A percentile compares a stretch with the other conserved stretches of the same genome.
These are phyloP conservation scores for Drosophila austrosaltans DNA, from an alignment of 2,888 invertebrate genomes.

Conservation along the genomic window DNA sequence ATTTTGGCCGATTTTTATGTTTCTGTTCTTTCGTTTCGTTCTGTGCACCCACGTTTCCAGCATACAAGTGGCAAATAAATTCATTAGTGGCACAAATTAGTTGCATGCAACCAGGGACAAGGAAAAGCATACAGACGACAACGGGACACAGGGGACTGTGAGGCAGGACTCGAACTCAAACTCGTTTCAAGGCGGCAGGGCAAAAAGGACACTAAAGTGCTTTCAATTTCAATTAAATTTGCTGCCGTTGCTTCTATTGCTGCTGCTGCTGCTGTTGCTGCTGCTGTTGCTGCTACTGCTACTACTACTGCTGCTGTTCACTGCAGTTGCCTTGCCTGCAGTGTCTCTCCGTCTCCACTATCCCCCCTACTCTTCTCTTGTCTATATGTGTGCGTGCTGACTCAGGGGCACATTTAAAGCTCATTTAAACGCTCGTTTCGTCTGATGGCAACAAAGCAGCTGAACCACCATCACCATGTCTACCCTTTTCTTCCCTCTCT, in stretches of 20 bases:
- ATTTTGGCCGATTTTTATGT: constrained; percentile 67
- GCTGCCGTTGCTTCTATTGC: constrained; percentile 52
- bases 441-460: constrained; percentile 39
- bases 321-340: constrained; percentile 40
- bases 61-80: constrained; percentile 80
- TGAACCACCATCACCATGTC: not conserved
- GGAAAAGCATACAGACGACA: constrained; percentile 21
- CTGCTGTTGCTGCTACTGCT: constrained; percentile 56
- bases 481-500: not conserved
- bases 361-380: constrained; percentile 13
- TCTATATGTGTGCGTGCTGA: constrained; percentile 63
- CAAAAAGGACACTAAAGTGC: constrained; percentile 77
- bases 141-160: constrained; percentile 22
- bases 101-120: constrained; percentile 67
- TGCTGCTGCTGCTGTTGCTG: constrained; percentile 37
- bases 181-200: constrained; percentile 26
- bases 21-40: constrained; percentile 53
- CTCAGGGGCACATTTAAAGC: constrained; percentile 79
- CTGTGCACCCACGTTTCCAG: constrained; percentile 70
- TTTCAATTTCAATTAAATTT: constrained; percentile 80
- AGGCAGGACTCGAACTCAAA: constrained; percentile 19
- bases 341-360: constrained; percentile 15
- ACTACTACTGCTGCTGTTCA: constrained; percentile 18
- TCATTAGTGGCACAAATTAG: constrained; percentile 79
- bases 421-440: constrained; percentile 73